A percentile compares a stretch with the other conserved stretches of the same genome.
Evolutionary conservation across 1,140 invertebrate genomes (phyloP).

Genomic region (Drosophila yakuba): DNA sequence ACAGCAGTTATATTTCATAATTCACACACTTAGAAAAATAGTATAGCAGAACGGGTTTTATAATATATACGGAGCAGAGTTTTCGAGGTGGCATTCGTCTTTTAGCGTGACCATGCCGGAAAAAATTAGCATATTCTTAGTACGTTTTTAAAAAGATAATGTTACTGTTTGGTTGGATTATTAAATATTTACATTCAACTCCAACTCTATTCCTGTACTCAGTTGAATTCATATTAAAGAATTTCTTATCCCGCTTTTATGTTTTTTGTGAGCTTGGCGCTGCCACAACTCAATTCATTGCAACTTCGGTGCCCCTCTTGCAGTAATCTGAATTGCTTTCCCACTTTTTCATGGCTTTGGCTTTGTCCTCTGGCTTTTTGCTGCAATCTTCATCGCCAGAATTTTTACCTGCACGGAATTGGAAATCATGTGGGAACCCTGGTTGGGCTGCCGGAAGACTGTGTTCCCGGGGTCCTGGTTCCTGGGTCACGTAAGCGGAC

Average conservation of each 20-base stretch:
- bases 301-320: conserved; percentile 51
- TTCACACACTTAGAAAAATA: conserved; percentile 23
- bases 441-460: conserved; percentile 3
- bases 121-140: too few species aligned
- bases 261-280: conserved; percentile 9
- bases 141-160: too few species aligned
- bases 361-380: conserved; percentile 21
- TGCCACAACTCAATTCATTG: conserved; percentile 64
- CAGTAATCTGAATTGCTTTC: conserved; percentile 79
- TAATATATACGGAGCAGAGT: not conserved
- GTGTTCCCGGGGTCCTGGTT: conserved; percentile 31
- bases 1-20: conserved; percentile 80
- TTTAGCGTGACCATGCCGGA: too few species aligned
- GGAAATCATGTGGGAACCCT: conserved; percentile 61
- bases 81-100: not conserved
- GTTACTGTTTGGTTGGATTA: too few species aligned
- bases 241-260: too few species aligned
- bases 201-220: too few species aligned
- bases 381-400: conserved; percentile 72
- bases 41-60: not conserved
- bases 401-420: conserved; percentile 78
- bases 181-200: too few species aligned
- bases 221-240: too few species aligned
- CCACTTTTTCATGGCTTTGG: conserved; percentile 74
- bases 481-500: conserved; percentile 74